Percentiles rank a stretch among this genome's conserved stretches.
phyloP scores from a whole-genome alignment of 2,797 vertebrate genomes.

The Lophotriccus pileatus region DNA sequence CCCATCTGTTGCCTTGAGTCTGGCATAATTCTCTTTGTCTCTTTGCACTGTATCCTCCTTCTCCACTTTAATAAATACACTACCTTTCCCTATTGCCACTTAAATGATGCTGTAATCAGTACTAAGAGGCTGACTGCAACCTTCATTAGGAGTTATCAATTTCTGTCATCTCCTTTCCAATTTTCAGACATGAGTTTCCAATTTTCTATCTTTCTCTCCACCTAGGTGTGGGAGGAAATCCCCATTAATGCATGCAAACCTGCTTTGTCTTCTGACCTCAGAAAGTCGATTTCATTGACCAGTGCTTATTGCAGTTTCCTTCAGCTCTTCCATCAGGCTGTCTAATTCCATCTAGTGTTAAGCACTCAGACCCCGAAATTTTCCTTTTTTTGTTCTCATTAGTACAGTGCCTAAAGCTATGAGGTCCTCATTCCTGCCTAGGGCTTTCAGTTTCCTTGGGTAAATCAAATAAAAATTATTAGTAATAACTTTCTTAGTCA shows the following conservation, averaged over 20 bases:
- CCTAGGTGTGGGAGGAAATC: not conserved
- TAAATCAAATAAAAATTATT: not conserved
- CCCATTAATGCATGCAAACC: not conserved
- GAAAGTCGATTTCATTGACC: not conserved
- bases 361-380: not conserved
- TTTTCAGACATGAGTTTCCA: not conserved
- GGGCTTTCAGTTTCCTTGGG: not conserved
- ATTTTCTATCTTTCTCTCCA: not conserved
- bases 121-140: not conserved
- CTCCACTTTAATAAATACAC: not conserved
- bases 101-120: not conserved
- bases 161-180: not conserved
- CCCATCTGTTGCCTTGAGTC: not conserved
- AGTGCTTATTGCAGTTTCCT: not conserved
- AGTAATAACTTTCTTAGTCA: not conserved
- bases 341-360: not conserved
- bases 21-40: not conserved
- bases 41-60: not conserved
- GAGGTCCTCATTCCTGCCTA: not conserved
- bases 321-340: not conserved
- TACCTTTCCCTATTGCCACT: not conserved
- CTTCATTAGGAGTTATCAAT: not conserved
- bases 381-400: not conserved
- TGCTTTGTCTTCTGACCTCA: not conserved
- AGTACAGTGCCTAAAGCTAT: not conserved